Evolutionary conservation across 2,888 invertebrate genomes (phyloP).

Genomic region (Macrosiphum euphorbiae): DNA sequence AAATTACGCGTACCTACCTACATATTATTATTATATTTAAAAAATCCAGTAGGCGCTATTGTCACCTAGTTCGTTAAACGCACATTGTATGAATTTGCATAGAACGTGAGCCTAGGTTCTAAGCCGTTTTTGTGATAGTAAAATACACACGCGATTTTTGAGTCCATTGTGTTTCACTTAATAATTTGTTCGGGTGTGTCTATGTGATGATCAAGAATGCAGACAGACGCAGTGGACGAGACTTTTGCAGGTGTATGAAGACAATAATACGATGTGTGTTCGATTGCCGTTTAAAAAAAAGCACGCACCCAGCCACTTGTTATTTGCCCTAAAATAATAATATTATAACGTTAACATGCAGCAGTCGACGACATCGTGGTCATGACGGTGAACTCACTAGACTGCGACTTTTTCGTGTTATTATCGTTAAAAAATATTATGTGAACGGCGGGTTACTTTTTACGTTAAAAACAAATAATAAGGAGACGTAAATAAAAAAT

Average conservation of each 20-base stretch:
- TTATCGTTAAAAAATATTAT: background rate
- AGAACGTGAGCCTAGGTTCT: background rate
- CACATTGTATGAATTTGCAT: slow-evolving; percentile 50
- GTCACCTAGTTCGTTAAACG: slow-evolving; percentile 57
- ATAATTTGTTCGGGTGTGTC: slow-evolving; percentile 25
- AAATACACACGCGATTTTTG: background rate
- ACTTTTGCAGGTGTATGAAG: background rate
- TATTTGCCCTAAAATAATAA: background rate
- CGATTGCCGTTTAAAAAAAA: background rate
- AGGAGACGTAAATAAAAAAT: background rate
- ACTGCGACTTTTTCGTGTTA: background rate
- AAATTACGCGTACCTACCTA: background rate
- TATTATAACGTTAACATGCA: background rate
- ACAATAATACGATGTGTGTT: background rate
- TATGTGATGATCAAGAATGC: background rate
- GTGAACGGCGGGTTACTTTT: background rate
- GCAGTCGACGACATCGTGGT: background rate
- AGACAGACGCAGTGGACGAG: background rate
- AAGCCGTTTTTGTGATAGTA: background rate
- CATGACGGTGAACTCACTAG: too few species aligned
- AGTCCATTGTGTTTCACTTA: slow-evolving; percentile 5
- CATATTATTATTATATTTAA: background rate
- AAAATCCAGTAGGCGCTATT: slow-evolving; percentile 31
- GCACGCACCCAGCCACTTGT: background rate
- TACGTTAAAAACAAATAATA: background rate